These are phyloP conservation scores for Charanyca ferruginea DNA, from an alignment of 2,888 invertebrate species.

Conservation along the genomic window DNA sequence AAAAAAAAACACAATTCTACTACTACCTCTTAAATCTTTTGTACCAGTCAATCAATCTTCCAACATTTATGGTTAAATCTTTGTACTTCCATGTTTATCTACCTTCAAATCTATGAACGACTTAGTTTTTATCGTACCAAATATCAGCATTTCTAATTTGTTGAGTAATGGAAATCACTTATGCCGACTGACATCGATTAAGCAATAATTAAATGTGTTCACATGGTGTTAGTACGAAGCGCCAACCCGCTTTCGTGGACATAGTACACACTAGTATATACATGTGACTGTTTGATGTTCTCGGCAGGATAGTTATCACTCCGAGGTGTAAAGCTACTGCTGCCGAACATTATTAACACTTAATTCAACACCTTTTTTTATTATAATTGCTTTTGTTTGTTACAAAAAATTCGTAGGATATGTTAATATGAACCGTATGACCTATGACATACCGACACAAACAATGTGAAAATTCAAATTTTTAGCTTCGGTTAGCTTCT, in stretches of 20 bases:
- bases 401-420: not conserved
- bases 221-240: constrained; percentile 44
- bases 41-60: not conserved
- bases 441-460: constrained; percentile 12
- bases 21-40: not conserved
- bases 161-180: constrained; percentile 25
- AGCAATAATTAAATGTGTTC: constrained; percentile 64
- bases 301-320: constrained; percentile 25
- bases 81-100: constrained; percentile 13
- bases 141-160: constrained; percentile 45
- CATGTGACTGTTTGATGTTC: constrained; percentile 23
- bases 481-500: not conserved
- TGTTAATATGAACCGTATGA: not conserved
- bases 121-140: constrained; percentile 51
- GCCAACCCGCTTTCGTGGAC: constrained; percentile 37
- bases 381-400: constrained; percentile 14
- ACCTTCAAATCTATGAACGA: constrained; percentile 62
- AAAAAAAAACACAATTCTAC: constrained; percentile 6
- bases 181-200: constrained; percentile 52
- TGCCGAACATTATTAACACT: constrained; percentile 10
- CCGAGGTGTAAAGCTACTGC: constrained; percentile 46
- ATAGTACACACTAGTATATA: constrained; percentile 28
- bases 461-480: not conserved
- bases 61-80: not conserved
- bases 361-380: constrained; percentile 4